Conservation (phyloP, 2,888 invertebrate species). For the Tipula unca region DNA sequence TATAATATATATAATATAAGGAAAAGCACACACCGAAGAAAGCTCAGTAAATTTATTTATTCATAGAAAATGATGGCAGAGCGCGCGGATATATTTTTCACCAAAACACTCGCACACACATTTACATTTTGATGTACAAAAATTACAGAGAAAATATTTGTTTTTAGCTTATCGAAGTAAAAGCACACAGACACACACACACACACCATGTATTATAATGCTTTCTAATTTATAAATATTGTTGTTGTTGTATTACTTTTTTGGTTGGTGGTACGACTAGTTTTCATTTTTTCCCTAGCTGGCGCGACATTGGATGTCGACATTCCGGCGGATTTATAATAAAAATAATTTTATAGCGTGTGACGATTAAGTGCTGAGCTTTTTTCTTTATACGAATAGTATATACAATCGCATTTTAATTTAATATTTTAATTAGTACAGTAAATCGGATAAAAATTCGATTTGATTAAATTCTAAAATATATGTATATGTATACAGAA, state of each 20-base stretch:
- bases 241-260: neutral
- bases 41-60: neutral
- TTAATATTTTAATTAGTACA: neutral
- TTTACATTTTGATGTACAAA: neutral
- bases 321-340: conserved; percentile 16
- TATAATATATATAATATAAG: neutral
- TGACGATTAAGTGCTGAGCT: neutral
- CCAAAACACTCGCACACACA: neutral
- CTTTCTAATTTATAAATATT: neutral
- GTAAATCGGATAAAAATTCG: neutral
- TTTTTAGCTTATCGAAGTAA: neutral
- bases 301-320: conserved; percentile 9
- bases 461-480: too few relatives aligned
- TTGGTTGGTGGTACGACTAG: neutral
- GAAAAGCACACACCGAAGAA: neutral
- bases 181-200: neutral
- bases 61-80: neutral
- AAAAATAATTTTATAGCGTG: conserved; percentile 3
- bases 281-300: neutral
- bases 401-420: neutral
- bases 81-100: neutral
- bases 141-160: neutral
- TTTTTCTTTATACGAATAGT: neutral
- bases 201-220: neutral
- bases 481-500: too few relatives aligned